Evolutionary conservation across 2,888 invertebrate genomes (phyloP), one percentile per base, ranked within the genome.

Genomic region (Drosophila eohydei): DNA sequence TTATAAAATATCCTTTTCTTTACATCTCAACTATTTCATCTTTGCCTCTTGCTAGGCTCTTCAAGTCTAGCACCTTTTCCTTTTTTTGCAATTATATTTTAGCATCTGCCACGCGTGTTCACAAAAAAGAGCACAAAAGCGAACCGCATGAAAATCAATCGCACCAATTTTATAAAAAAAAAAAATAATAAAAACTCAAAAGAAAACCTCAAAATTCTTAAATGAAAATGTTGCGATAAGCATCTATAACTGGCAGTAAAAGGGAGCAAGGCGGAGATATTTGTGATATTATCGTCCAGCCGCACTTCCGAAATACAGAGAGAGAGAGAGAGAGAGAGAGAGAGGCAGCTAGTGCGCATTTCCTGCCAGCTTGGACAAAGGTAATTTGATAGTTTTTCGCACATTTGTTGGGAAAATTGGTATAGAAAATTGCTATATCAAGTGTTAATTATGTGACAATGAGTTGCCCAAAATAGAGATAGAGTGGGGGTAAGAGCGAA

Each of bases 381-480:
- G 84, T 77, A 84, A 84, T 80, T 69, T 32, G 84, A 84, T 89
- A 89, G 89, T 87, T 85, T 89, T 85, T 89, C 80, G 84, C 88
- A 84, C 81, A 74, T 85, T 82, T 85, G 76, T 83, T 52, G 32
- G 21, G 50, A 59, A 78, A 69, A 68, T 67, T 81, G 66, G 32
- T 57, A 40, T 55, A 50, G 69, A 76, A 82, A 89, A 84, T 89
- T 84, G 81, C 83, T 78, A 83, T 89, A 85, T 85, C 84, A 85
- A 89, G 89, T 89, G 84, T 89, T 85, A 89, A 85, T 85, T 85
- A 89, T 89, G 88, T 88, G 88, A 85, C 84, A 84, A 84, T 84
- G 84, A 84, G 89, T 85, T 64, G 75, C 44, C 64, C 57, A 56
- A 83, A 81, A 72, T 48, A 32, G 2, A 43, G 28, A 50, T 9